phyloP scores from a whole-genome alignment of 2,888 invertebrate species.

The Tachina fera region DNA sequence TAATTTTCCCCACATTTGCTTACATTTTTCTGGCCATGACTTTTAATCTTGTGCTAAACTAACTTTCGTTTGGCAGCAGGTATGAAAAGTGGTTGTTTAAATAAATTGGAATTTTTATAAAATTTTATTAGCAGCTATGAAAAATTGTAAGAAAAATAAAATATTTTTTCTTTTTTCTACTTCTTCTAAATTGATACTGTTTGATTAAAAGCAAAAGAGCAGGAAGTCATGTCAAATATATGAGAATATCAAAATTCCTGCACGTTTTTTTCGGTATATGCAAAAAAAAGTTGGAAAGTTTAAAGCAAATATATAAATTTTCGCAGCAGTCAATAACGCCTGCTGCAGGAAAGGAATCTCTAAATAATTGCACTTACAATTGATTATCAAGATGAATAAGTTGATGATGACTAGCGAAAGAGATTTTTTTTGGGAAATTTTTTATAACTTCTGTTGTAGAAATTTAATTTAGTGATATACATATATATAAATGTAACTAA shows the following conservation, averaged over 20 bases:
- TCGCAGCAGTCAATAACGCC: background rate
- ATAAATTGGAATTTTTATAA: constrained; percentile 64
- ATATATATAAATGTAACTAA: too few species aligned
- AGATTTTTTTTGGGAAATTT: background rate
- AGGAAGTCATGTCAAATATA: background rate
- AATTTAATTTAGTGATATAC: too few species aligned
- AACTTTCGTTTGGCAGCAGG: constrained; percentile 42
- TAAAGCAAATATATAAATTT: constrained; percentile 24
- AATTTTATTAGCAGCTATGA: constrained; percentile 60
- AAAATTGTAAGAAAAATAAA: constrained; percentile 22
- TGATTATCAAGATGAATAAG: constrained; percentile 5
- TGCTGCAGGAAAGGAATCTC: background rate
- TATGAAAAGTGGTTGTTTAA: constrained; percentile 51
- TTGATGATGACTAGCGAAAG: background rate
- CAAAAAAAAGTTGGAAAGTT: constrained; percentile 15
- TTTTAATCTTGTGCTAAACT: constrained; percentile 64
- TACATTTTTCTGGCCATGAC: constrained; percentile 40
- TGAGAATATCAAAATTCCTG: constrained; percentile 31
- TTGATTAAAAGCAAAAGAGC: background rate
- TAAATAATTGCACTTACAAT: background rate
- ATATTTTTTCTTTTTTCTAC: constrained; percentile 2
- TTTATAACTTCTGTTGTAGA: background rate
- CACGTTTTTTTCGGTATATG: constrained; percentile 26
- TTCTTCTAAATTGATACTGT: constrained; percentile 47
- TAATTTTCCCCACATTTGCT: background rate